Evolutionary conservation across 1,140 invertebrate genomes (phyloP), one percentile per base, ranked within the genome.

Genomic region (Yoshiicerus persimilis): DNA sequence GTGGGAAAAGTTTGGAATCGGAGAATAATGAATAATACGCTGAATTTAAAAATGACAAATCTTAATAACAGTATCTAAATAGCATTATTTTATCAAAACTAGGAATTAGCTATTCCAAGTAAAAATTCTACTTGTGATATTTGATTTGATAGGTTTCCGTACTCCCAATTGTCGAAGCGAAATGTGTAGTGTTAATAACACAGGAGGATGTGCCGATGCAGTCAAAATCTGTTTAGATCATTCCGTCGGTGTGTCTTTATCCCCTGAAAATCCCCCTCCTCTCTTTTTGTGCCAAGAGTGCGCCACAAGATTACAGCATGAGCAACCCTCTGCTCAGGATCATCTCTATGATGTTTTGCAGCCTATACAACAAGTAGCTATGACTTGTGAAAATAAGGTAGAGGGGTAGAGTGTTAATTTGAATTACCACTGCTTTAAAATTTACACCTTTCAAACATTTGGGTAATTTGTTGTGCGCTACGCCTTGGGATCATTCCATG

Each of bases 261-360:
- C 95, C 87, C 95, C 93, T 87, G 97, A 95, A 93, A 97, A 95
- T 87, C 97, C 98, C 0, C 98, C 98, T 13, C 98, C 98, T 0
- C 93, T 99, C 6, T 98, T 98, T 92, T 94, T 99, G 0, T 99
- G 99, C 92, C 97, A 98, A 90, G 98, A 98, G 92, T 99, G 99
- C 93, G 97, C 97, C 39, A 98, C 98, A 92, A 95, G 97, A 92
- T 96, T 99, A 89, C 96, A 92, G 86, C 92, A 92, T 86, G 92
- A 93, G 95, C 91, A 93, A 64, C 86, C 84, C 92, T 94, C 96
- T 47, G 92, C 96, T 95, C 93, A 96, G 95, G 16, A 97, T 92
- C 96, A 97, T 92, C 95, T 97, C 91, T 96, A 96, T 91, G 97
- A 98, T 92, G 96, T 99, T 90, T 94, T 99, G 80, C 96, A 98